These are phyloP conservation scores for Platynereis dumerilii DNA, from an alignment of 2,888 invertebrate species.

Conservation along the genomic window DNA sequence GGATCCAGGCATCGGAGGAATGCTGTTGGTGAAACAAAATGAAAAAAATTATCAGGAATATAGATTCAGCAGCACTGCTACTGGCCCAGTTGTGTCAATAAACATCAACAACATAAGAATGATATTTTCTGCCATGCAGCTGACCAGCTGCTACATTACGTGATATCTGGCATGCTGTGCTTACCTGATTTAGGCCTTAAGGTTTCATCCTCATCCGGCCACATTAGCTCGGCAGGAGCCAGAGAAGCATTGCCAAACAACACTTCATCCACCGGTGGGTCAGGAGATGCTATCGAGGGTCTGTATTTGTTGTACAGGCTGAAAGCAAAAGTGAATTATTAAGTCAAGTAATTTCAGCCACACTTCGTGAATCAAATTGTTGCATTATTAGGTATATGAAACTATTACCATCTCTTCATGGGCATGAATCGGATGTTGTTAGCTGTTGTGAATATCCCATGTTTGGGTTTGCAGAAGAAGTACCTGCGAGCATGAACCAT, in stretches of 20 bases:
- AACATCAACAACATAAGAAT: too few species aligned
- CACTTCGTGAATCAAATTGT: too few species aligned
- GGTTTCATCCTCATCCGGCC: too few species aligned
- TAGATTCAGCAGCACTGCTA: not conserved
- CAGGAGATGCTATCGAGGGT: conserved; percentile 30
- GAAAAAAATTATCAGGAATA: not conserved
- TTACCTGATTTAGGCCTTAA: not conserved
- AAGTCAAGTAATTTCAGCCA: not conserved
- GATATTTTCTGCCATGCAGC: too few species aligned
- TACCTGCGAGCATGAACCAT: conserved; percentile 55
- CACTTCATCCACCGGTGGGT: conserved; percentile 43
- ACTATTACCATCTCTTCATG: conserved; percentile 53
- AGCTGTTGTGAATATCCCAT: conserved; percentile 57
- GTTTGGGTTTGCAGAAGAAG: conserved; percentile 51
- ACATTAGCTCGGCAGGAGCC: not conserved
- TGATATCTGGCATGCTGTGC: not conserved
- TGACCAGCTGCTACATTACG: too few species aligned
- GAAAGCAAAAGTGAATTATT: conserved; percentile 29
- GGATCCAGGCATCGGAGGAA: too few species aligned
- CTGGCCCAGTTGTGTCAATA: too few species aligned
- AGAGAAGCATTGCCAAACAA: conserved; percentile 41
- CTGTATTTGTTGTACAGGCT: conserved; percentile 51
- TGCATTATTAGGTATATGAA: too few species aligned
- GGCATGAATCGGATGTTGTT: conserved; percentile 55
- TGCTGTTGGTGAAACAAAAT: too few species aligned